Evolutionary conservation across 2,113 vertebrate species (phyloP).

Genomic region (Stercorarius parasiticus): DNA sequence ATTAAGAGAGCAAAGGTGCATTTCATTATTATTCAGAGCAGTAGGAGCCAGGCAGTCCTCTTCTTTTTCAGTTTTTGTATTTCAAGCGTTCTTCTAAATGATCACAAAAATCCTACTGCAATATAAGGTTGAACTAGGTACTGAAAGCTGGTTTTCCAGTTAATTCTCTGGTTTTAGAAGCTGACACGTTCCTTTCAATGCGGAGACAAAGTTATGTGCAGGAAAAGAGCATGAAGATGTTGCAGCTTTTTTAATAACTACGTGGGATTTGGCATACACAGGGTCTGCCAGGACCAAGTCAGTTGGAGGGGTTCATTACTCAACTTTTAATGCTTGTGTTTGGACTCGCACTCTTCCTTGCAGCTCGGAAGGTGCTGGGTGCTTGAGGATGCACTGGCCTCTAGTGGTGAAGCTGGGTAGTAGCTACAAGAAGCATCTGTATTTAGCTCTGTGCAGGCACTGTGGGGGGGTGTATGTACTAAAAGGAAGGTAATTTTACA

Average conservation of each 20-base stretch:
- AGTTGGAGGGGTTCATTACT: background rate
- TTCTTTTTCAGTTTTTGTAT: background rate
- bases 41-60: background rate
- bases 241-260: background rate
- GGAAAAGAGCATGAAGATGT: background rate
- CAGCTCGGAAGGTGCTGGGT: background rate
- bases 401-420: conserved; percentile 63
- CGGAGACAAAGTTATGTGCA: background rate
- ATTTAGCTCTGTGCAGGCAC: background rate
- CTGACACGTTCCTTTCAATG: fast-evolving
- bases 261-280: background rate
- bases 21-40: background rate
- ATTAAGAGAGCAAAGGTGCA: background rate
- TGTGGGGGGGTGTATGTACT: fast-evolving
- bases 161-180: background rate
- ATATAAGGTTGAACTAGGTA: fast-evolving
- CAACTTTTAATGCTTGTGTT: fast-evolving
- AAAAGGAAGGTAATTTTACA: background rate
- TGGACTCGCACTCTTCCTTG: background rate
- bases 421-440: background rate
- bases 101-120: background rate
- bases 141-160: background rate
- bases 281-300: background rate
- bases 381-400: conserved; percentile 67
- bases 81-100: background rate